These are phyloP conservation scores for Xestoiulus laeticollis DNA, from an alignment of 2,888 invertebrate genomes.

Conservation along the genomic window DNA sequence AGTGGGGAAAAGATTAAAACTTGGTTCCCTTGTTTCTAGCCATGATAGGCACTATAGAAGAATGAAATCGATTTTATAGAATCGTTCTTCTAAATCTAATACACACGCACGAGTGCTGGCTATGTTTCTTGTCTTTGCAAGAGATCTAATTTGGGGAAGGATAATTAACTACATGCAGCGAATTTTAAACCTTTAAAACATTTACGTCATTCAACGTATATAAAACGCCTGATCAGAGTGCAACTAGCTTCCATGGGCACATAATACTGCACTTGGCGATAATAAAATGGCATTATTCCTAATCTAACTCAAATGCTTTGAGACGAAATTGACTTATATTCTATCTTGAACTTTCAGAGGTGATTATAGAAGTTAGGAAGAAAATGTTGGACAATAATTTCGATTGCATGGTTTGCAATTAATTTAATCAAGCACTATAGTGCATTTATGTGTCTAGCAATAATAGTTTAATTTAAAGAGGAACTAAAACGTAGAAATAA, in stretches of 20 bases:
- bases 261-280: neutral
- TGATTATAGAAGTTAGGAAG: too few relatives aligned
- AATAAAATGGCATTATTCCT: neutral
- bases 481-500: too few relatives aligned
- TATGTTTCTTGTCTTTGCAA: neutral
- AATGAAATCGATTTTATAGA: slow-evolving; percentile 32
- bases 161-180: neutral
- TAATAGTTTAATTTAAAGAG: too few relatives aligned
- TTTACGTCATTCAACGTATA: neutral
- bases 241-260: neutral
- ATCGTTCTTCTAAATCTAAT: neutral
- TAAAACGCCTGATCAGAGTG: neutral
- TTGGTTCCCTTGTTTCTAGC: neutral
- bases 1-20: slow-evolving; percentile 5
- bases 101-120: neutral
- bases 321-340: too few relatives aligned
- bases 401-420: too few relatives aligned
- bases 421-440: too few relatives aligned
- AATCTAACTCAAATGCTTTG: too few relatives aligned
- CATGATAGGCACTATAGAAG: neutral
- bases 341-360: too few relatives aligned
- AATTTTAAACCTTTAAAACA: slow-evolving; percentile 2
- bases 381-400: too few relatives aligned
- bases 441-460: too few relatives aligned
- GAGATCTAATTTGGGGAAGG: slow-evolving; percentile 5